Evolutionary conservation across 1,140 invertebrate species (phyloP).

Genomic region (Prorops nasuta): DNA sequence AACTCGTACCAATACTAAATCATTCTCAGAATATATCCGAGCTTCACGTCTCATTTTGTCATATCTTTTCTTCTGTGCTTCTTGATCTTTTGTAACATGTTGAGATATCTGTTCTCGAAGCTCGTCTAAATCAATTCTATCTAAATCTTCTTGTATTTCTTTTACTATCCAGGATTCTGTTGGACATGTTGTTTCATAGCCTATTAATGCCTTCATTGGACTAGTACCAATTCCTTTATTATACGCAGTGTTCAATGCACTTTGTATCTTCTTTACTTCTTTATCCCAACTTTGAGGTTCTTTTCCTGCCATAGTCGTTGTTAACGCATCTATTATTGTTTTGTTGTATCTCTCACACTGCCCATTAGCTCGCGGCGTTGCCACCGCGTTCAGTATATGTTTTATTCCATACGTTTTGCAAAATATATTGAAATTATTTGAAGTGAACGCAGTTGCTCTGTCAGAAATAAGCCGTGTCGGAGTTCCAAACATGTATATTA

Average conservation of each 20-base stretch:
- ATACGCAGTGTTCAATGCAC: neutral
- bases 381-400: neutral
- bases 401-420: neutral
- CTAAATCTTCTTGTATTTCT: neutral
- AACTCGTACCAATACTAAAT: slow-evolving; percentile 1
- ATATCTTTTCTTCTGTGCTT: slow-evolving; percentile 1
- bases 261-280: neutral
- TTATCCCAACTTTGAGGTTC: neutral
- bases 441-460: neutral
- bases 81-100: neutral
- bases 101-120: too few species aligned
- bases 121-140: neutral
- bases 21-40: neutral
- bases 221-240: neutral
- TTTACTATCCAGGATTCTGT: neutral
- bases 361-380: neutral
- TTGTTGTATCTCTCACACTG: neutral
- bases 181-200: too few species aligned
- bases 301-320: neutral
- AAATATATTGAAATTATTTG: neutral
- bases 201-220: neutral
- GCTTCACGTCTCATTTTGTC: neutral
- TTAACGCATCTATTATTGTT: neutral
- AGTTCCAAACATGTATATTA: slow-evolving; percentile 26
- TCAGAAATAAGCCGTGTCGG: slow-evolving; percentile 24